A percentile compares a stretch with the other conserved stretches of the same genome.
phyloP scores from a whole-genome alignment of 2,888 invertebrate genomes.

The Epistrophella euchroma region DNA sequence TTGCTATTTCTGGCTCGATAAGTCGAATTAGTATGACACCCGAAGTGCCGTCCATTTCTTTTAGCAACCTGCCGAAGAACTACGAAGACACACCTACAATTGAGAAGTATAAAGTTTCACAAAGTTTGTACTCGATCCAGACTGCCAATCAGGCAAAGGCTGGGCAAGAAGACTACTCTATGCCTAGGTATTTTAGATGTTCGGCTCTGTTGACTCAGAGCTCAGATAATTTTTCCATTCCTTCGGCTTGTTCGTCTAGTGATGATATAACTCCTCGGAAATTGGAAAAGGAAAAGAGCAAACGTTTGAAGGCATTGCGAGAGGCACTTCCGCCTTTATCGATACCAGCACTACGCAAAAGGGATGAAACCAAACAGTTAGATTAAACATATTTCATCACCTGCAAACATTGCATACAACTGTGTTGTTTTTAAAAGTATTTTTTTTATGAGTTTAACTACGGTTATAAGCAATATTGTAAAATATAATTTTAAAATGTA shows the following conservation, averaged over 20 bases:
- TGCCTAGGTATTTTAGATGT: constrained; percentile 87
- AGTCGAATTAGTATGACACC: constrained; percentile 84
- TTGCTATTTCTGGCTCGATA: constrained; percentile 81
- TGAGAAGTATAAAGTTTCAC: constrained; percentile 83
- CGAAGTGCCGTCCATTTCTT: constrained; percentile 84
- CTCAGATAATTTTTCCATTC: constrained; percentile 78
- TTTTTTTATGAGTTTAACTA: constrained; percentile 25
- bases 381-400: constrained; percentile 35
- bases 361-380: constrained; percentile 74
- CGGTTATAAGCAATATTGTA: constrained; percentile 15
- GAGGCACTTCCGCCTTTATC: constrained; percentile 82
- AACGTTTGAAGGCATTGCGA: constrained; percentile 82
- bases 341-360: constrained; percentile 80
- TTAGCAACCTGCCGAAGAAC: constrained; percentile 83
- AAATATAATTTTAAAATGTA: constrained; percentile 17
- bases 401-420: neutral
- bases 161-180: constrained; percentile 85
- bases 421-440: constrained; percentile 3
- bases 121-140: constrained; percentile 84
- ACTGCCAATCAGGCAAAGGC: constrained; percentile 84
- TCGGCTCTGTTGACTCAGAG: constrained; percentile 82
- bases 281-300: constrained; percentile 82
- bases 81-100: constrained; percentile 84
- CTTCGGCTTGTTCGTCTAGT: constrained; percentile 78
- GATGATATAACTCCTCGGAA: constrained; percentile 79